Base-by-base conservation (phyloP, 2,797 vertebrate species). In the Phyllotis vaccarum region DNA sequence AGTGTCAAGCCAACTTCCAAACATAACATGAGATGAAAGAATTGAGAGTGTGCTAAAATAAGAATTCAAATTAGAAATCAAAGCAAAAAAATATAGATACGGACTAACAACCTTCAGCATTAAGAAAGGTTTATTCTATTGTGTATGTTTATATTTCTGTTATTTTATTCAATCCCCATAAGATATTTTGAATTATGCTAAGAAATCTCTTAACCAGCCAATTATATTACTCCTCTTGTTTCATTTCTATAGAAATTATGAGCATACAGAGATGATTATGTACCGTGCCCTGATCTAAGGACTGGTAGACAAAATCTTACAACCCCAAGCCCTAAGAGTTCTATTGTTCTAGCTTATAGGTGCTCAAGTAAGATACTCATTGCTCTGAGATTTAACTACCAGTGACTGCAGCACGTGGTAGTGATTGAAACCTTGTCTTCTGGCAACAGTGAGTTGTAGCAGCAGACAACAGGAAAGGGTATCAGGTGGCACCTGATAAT, bases 11-110 rank as follows among this genome's bases (percentile, higher is more conserved):
- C 56, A 95, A 62, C 56, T 86, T 72, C 21, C 43, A 88, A 83
- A 90, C 81, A 83, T 24, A 86, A 64, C 92, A 80, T 46, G 46
- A 93, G 43, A 75, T 54, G 43, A 34, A 12, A 91, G 29, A 66
- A 66, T 6, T 87, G 14, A 21, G 83, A n/a, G 49, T 92, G 80
- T 88, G 24, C 49, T 49, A 74, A 54, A 60, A 24, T 21, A 91
- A 40, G 21, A 95, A 86, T 87, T 81, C 56, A 80, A 96, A 79
- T 90, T 79, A 94, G 56, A 94, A 49, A 91, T 62, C 7, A 37
- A 62, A 89, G 34, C 62, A 89, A 90, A 49, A 93, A 81, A 16
- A 22, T 37, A 5, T 62, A 31, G 2, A 1, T 58, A 40, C 49
- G 19, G 49, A 87, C 11, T 76, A 91, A 86, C 46, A 80, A 89